These are phyloP conservation scores for Protaetia brevitarsis DNA, from an alignment of 1,140 invertebrate species.

Conservation along the genomic window DNA sequence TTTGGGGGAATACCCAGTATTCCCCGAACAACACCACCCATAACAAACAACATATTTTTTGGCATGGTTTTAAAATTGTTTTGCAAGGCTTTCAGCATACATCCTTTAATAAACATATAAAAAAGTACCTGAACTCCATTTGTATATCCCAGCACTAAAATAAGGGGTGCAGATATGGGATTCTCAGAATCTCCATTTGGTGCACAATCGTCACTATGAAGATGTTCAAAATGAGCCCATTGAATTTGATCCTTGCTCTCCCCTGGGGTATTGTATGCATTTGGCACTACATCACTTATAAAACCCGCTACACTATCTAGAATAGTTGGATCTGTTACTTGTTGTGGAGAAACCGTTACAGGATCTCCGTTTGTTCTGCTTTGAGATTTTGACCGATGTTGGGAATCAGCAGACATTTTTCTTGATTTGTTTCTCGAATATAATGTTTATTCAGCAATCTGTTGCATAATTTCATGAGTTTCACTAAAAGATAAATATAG, in stretches of 20 bases:
- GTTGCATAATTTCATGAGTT: neutral
- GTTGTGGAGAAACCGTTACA: slow-evolving; percentile 78
- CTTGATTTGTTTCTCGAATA: neutral
- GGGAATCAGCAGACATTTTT: slow-evolving; percentile 80
- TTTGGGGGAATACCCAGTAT: too few species aligned
- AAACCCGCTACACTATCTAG: slow-evolving; percentile 94
- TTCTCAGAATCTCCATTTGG: slow-evolving; percentile 66
- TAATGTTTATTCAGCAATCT: neutral
- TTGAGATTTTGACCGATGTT: slow-evolving; percentile 58
- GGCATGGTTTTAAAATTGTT: too few species aligned
- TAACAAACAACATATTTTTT: too few species aligned
- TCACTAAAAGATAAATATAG: neutral
- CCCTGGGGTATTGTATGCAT: slow-evolving; percentile 59
- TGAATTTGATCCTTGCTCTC: slow-evolving; percentile 62
- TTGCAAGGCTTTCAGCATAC: too few species aligned
- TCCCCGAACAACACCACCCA: too few species aligned
- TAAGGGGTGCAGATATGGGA: slow-evolving; percentile 70
- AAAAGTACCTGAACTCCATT: slow-evolving; percentile 73
- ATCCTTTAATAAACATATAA: neutral
- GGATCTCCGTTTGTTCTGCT: slow-evolving; percentile 56
- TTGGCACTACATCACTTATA: slow-evolving; percentile 91
- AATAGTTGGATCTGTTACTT: slow-evolving; percentile 86
- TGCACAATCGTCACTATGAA: slow-evolving; percentile 74
- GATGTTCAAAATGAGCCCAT: slow-evolving; percentile 78
- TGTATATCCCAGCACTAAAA: slow-evolving; percentile 82